These are phyloP conservation scores for Sinonovacula constricta DNA, from an alignment of 1,140 invertebrate species.

Conservation along the genomic window DNA sequence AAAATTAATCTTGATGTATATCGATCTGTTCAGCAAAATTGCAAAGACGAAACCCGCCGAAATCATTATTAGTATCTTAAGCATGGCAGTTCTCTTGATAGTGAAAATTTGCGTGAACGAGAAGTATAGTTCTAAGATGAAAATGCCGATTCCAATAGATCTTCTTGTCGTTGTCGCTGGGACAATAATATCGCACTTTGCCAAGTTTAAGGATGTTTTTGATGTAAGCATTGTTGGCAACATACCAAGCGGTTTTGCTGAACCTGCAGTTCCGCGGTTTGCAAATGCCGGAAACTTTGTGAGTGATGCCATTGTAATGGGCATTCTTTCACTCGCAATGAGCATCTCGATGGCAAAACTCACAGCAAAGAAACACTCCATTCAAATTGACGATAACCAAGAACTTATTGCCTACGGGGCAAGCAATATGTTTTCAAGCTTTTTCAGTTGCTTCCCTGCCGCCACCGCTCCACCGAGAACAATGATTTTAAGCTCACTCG, in stretches of 20 bases:
- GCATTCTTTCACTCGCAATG: conserved; percentile 65
- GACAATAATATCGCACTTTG: conserved; percentile 85
- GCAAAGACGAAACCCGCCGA: too few relatives aligned
- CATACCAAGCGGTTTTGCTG: conserved; percentile 85
- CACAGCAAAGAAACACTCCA: conserved; percentile 75
- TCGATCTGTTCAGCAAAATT: conserved; percentile 59
- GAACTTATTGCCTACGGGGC: conserved; percentile 80
- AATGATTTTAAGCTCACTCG: conserved; percentile 78
- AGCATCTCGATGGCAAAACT: conserved; percentile 76
- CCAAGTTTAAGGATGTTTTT: conserved; percentile 80
- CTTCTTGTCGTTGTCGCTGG: conserved; percentile 81
- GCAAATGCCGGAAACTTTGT: too few relatives aligned
- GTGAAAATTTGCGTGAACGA: conserved; percentile 84
- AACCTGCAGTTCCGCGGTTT: background rate
- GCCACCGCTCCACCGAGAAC: conserved; percentile 90
- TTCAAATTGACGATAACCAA: conserved; percentile 76
- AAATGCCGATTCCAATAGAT: conserved; percentile 35
- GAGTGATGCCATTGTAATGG: too few relatives aligned
- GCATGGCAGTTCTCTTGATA: conserved; percentile 83
- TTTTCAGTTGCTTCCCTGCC: conserved; percentile 79
- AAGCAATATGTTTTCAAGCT: conserved; percentile 76
- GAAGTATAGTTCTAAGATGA: conserved; percentile 25
- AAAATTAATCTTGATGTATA: conserved; percentile 58
- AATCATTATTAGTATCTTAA: conserved; percentile 75
- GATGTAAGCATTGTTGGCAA: conserved; percentile 84